A percentile compares a stretch with the other conserved stretches of the same genome.
Conservation (phyloP, 2,888 invertebrate genomes). For the Proisotoma minuta region DNA sequence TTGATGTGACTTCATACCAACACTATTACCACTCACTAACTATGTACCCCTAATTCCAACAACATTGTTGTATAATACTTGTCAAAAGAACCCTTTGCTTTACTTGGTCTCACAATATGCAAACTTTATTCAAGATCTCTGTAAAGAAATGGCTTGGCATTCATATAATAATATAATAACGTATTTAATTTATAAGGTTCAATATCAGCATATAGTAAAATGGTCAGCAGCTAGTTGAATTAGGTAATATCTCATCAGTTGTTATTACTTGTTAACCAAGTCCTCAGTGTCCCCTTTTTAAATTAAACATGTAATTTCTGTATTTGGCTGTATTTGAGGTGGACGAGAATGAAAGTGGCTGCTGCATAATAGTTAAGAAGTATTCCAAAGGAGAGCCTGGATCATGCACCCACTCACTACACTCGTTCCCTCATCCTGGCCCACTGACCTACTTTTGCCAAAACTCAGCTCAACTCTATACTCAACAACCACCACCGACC, state of each 20-base stretch:
- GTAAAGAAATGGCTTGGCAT: no score
- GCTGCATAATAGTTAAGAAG: not conserved
- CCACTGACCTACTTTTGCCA: constrained; percentile 47
- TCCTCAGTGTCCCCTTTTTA: no score
- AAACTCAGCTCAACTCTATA: constrained; percentile 33
- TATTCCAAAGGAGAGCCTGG: constrained; percentile 7
- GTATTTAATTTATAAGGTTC: no score
- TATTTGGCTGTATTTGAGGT: not conserved
- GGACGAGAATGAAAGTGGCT: constrained; percentile 43
- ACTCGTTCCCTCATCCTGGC: constrained; percentile 44
- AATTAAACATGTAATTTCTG: no score
- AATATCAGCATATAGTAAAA: not conserved
- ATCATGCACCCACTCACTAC: constrained; percentile 23
- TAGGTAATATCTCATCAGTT: no score
- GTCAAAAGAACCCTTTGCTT: not conserved
- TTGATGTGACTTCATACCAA: not conserved
- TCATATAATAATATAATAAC: no score
- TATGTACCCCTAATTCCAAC: constrained; percentile 14
- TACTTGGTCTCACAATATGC: no score
- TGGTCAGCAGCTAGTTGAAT: no score
- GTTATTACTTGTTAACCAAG: no score
- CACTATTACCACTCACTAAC: not conserved
- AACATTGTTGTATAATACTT: constrained; percentile 14
- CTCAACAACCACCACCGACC: not conserved
- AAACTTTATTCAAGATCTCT: no score